These are phyloP conservation scores for Hypanus sabinus DNA, from an alignment of 2,113 vertebrate genomes.

Conservation along the genomic window DNA sequence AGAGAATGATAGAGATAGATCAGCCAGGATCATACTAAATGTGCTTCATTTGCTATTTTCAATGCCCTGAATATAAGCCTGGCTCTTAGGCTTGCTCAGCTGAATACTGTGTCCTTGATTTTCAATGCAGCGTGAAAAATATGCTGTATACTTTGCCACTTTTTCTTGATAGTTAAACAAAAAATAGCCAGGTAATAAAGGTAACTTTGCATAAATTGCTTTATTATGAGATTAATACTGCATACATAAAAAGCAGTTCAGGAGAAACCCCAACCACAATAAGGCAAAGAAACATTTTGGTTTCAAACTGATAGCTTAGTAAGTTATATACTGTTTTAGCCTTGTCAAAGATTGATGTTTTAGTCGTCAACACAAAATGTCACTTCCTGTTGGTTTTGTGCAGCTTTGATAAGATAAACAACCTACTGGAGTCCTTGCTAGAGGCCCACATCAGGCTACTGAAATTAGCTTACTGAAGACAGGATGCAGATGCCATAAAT, in stretches of 20 bases:
- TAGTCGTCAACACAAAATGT: background rate
- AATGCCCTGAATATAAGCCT: background rate
- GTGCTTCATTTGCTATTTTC: too few species aligned
- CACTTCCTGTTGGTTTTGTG: constrained; percentile 31
- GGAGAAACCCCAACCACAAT: background rate
- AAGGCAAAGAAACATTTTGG: background rate
- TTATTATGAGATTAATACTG: constrained; percentile 35
- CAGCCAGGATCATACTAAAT: too few species aligned
- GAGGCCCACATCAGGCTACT: background rate
- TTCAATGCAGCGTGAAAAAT: background rate
- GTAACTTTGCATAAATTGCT: background rate
- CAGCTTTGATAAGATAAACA: constrained; percentile 18
- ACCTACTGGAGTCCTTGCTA: background rate
- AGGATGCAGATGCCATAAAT: background rate
- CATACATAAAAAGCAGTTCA: constrained; percentile 16
- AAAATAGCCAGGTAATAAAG: background rate
- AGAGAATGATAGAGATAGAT: too few species aligned
- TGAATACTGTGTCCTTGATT: background rate
- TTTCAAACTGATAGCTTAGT: constrained; percentile 28
- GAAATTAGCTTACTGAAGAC: background rate
- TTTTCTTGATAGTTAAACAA: background rate
- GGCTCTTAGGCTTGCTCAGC: background rate
- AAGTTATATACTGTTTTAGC: background rate
- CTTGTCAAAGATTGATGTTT: background rate
- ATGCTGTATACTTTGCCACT: background rate